These are phyloP conservation scores for Drosophila parabipectinata DNA, from an alignment of 1,140 invertebrate genomes.

Conservation along the genomic window DNA sequence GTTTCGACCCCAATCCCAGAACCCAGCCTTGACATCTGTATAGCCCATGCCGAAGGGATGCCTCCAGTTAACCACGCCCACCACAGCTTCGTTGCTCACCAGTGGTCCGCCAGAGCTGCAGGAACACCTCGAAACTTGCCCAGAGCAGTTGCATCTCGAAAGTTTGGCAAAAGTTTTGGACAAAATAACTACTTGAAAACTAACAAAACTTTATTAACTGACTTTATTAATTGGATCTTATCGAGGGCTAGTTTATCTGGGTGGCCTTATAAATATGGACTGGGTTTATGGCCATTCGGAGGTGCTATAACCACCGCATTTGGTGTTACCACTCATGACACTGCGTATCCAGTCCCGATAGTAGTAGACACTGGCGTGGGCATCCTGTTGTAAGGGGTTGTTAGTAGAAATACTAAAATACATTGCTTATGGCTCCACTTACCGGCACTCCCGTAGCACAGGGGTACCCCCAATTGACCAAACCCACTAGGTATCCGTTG, in stretches of 20 bases:
- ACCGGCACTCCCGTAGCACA: constrained; percentile 84
- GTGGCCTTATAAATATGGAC: constrained; percentile 19
- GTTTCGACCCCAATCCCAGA: constrained; percentile 61
- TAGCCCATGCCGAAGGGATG: too few relatives aligned
- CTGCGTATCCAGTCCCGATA: constrained; percentile 64
- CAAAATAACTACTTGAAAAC: constrained; percentile 13
- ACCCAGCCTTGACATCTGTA: constrained; percentile 85
- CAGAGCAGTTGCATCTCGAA: constrained; percentile 42
- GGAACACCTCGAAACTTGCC: constrained; percentile 17
- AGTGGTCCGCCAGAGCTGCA: too few relatives aligned
- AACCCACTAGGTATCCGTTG: constrained; percentile 77
- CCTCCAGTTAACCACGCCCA: too few relatives aligned
- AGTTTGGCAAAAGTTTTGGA: too few relatives aligned
- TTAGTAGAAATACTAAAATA: neutral
- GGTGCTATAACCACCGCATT: constrained; percentile 35
- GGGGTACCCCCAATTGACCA: constrained; percentile 86
- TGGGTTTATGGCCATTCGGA: constrained; percentile 16
- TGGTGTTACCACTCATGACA: constrained; percentile 43
- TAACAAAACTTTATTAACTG: constrained; percentile 38
- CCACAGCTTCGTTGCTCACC: too few relatives aligned
- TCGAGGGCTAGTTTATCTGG: constrained; percentile 37
- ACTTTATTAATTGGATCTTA: constrained; percentile 11
- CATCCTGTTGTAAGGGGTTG: constrained; percentile 60
- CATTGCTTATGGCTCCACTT: neutral
- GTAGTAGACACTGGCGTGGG: constrained; percentile 77